A percentile compares a stretch with the other conserved stretches of the same genome.
phyloP scores from a whole-genome alignment of 2,888 invertebrate species.

The Chrysina gloriosa region DNA sequence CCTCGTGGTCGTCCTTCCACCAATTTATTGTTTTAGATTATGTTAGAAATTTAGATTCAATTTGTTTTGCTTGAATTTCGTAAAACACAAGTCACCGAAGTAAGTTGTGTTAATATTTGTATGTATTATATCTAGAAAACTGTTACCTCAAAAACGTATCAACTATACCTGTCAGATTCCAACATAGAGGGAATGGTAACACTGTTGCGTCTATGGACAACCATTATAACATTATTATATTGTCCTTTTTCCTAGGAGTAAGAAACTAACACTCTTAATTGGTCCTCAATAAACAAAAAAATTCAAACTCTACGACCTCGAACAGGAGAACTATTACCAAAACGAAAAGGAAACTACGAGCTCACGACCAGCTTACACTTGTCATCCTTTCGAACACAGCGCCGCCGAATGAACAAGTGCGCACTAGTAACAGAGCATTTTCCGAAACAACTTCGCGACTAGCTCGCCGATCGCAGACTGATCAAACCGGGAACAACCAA shows the following conservation, averaged over 20 bases:
- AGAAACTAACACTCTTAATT: constrained; percentile 31
- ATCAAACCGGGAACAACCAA: constrained; percentile 25
- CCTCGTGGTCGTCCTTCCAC: too few species aligned
- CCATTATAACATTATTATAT: constrained; percentile 61
- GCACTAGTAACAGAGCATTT: constrained; percentile 18
- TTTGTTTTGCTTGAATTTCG: too few species aligned
- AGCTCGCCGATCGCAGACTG: constrained; percentile 42
- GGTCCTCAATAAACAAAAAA: constrained; percentile 12
- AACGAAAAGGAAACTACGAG: background rate
- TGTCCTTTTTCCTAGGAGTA: constrained; percentile 46
- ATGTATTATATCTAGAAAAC: too few species aligned
- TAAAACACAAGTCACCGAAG: too few species aligned
- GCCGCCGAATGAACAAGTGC: constrained; percentile 47
- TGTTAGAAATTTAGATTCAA: too few species aligned
- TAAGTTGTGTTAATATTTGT: too few species aligned
- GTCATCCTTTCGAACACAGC: background rate
- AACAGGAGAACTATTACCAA: background rate
- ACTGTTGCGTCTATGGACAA: constrained; percentile 60
- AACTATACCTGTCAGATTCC: constrained; percentile 60
- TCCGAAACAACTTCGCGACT: constrained; percentile 37
- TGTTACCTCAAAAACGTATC: too few species aligned
- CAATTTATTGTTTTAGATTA: too few species aligned
- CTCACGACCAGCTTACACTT: background rate
- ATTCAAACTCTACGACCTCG: background rate
- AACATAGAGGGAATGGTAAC: constrained; percentile 57